Percentiles rank a stretch among this genome's conserved stretches.
Conservation (phyloP, 2,888 invertebrate genomes). For the Antitype chi region DNA sequence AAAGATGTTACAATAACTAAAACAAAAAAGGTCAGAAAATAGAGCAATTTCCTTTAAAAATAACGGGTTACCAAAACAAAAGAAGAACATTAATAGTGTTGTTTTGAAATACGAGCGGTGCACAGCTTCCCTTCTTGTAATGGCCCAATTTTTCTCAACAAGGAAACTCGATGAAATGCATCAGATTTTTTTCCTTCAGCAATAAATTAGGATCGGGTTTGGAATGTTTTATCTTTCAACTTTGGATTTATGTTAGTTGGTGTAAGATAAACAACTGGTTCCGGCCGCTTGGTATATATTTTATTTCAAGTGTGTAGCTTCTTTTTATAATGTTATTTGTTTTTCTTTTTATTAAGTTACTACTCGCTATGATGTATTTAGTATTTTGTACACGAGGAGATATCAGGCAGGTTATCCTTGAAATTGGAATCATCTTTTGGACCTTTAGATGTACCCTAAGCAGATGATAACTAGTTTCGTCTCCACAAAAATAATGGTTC, state of each 20-base stretch:
- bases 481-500: not conserved
- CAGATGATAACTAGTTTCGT: not conserved
- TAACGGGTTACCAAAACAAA: constrained; percentile 84
- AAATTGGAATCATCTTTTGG: not conserved
- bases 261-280: constrained; percentile 55
- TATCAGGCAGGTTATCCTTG: not conserved
- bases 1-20: constrained; percentile 62
- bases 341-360: constrained; percentile 15
- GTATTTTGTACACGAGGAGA: not conserved
- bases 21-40: constrained; percentile 70
- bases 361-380: constrained; percentile 12
- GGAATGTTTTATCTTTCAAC: constrained; percentile 76
- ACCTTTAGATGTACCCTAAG: not conserved
- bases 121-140: constrained; percentile 79
- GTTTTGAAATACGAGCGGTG: constrained; percentile 87
- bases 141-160: constrained; percentile 87
- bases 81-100: constrained; percentile 88
- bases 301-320: constrained; percentile 42
- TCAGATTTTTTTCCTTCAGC: constrained; percentile 74
- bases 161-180: constrained; percentile 83
- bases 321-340: constrained; percentile 22
- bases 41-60: constrained; percentile 79
- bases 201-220: constrained; percentile 82
- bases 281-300: constrained; percentile 43
- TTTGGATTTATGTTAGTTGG: constrained; percentile 59